A percentile compares a stretch with the other conserved stretches of the same genome.
Evolutionary conservation across 2,797 vertebrate species (phyloP).

Genomic region (Tokudaia tokunoshimensis): DNA sequence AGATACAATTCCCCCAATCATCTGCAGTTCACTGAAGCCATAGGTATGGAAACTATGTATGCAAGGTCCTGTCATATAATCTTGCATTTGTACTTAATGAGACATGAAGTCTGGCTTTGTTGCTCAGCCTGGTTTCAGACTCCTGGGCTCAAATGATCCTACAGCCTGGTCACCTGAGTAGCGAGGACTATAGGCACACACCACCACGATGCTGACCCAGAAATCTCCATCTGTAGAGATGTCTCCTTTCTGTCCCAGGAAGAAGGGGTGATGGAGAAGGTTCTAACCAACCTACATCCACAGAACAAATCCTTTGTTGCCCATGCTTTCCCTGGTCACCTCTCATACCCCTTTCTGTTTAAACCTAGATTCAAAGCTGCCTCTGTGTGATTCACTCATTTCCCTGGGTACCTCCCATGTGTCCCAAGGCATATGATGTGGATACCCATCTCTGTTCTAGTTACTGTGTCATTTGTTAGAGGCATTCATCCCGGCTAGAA

Average conservation of each 20-base stretch:
- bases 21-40: not conserved
- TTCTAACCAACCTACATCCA: too few relatives aligned
- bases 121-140: not conserved
- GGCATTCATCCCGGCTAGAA: not conserved
- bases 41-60: not conserved
- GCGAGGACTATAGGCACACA: not conserved
- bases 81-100: not conserved
- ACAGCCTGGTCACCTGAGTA: not conserved
- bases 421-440: accelerated
- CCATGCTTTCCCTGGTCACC: too few relatives aligned
- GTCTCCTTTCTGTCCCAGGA: not conserved
- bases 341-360: not conserved
- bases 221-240: not conserved
- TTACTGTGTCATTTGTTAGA: not conserved
- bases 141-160: not conserved
- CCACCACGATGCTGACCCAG: not conserved
- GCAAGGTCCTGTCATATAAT: not conserved
- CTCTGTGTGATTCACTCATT: not conserved
- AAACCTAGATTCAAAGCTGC: not conserved
- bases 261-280: not conserved
- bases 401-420: not conserved
- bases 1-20: not conserved
- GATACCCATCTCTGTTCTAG: not conserved
- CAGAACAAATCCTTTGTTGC: not conserved
- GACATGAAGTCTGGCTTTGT: not conserved